Conservation (phyloP, 2,888 invertebrate species). For the Amiota minor region DNA sequence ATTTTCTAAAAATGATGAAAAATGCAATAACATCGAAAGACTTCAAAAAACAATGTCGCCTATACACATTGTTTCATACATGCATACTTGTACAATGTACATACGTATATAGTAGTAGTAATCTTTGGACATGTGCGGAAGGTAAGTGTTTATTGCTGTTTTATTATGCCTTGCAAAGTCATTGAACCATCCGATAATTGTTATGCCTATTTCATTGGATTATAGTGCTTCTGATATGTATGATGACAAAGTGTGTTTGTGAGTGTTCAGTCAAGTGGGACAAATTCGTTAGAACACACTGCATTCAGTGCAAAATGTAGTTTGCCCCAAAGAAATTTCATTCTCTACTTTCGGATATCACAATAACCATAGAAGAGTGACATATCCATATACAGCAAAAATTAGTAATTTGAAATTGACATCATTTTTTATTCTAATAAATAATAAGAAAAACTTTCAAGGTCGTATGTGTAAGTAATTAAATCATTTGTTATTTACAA, state of each 20-base stretch:
- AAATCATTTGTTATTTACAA: too few species aligned
- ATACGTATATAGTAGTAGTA: too few species aligned
- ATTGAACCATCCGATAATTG: constrained; percentile 13
- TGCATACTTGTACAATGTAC: too few species aligned
- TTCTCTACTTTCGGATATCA: too few species aligned
- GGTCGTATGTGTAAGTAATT: too few species aligned
- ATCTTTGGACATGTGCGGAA: neutral
- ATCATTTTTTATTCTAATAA: too few species aligned
- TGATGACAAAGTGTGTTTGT: too few species aligned
- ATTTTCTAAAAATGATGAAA: neutral
- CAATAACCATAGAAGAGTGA: too few species aligned
- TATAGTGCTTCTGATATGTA: neutral
- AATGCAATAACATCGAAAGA: constrained; percentile 1
- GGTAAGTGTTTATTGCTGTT: constrained; percentile 2
- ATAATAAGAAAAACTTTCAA: too few species aligned
- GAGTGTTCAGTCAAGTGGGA: too few species aligned
- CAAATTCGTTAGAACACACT: neutral
- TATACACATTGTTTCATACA: neutral
- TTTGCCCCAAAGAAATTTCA: neutral
- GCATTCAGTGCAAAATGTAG: neutral
- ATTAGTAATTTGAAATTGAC: too few species aligned
- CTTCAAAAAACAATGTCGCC: neutral
- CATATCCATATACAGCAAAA: too few species aligned
- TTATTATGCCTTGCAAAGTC: neutral
- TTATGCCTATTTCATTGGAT: neutral